Evolutionary conservation across 2,888 invertebrate genomes (phyloP), one percentile per base, ranked within the genome.

Genomic region (Eurytoma adleriae): DNA sequence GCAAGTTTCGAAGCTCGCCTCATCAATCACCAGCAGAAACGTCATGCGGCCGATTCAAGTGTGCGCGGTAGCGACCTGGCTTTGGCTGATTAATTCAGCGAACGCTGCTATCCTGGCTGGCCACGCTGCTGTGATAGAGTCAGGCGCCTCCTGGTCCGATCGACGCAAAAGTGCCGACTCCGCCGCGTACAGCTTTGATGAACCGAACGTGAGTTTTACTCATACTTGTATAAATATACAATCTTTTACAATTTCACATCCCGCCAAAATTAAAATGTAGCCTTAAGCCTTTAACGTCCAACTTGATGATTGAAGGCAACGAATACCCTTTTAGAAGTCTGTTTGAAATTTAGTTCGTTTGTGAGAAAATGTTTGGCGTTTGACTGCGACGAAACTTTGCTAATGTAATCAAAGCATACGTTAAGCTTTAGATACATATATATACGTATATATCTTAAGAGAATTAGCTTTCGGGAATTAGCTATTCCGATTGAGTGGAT

Each of bases 81-180:
- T 74, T 64, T 74, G 74, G 66, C n/a, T 74, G 48, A 74, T 74
- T 66, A 74, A 27, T 14, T 56, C 48, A n/a, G 54, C 24, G 13
- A 74, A 40, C 12, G 18, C 5, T 27, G 24, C 48, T 12, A 62
- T 62, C 62, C 30, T 62, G 30, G 62, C 30, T 27, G 30, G 54
- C 18, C 20, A 14, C 54, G 18, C 18, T 12, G 16, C 7, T 14
- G 3, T 5, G 24, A 40, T 40, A n/a, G 5, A 24, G 27, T 5
- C 5, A 52, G 30, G 16, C 16, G 18, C 3, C 18, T 52, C 20
- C 5, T 27, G n/a, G n/a, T 30, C 14, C 10, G 24, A 68, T 18
- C 27, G 13, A 2, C 24, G 40, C 18, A 20, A 52, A 18, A 75
- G 50, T 59, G 54, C 16, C 16, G 62, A 69, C 24, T 16, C 20